These are phyloP conservation scores for Axis porcinus DNA, from an alignment of 2,113 vertebrate species.

Conservation along the genomic window DNA sequence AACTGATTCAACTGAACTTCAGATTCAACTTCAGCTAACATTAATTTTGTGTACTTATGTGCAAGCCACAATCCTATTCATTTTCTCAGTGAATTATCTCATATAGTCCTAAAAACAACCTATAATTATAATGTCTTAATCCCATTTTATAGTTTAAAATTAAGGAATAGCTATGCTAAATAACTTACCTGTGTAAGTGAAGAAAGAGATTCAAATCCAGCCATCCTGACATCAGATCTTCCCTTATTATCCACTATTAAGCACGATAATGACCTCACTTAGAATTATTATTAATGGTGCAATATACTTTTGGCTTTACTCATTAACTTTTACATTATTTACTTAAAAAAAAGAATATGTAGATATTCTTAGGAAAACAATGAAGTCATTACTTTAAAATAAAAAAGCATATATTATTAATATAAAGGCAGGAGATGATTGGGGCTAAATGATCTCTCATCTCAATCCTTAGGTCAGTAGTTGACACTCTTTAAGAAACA, in stretches of 20 bases:
- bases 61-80: background rate
- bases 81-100: background rate
- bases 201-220: background rate
- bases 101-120: background rate
- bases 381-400: background rate
- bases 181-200: background rate
- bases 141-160: background rate
- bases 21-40: background rate
- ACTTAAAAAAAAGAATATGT: background rate
- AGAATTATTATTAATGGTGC: background rate
- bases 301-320: background rate
- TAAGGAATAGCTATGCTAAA: background rate
- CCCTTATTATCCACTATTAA: background rate
- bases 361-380: background rate
- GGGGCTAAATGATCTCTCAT: background rate
- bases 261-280: background rate
- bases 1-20: background rate
- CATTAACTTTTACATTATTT: background rate
- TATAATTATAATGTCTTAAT: background rate
- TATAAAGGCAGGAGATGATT: background rate
- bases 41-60: background rate
- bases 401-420: background rate
- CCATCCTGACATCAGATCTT: background rate
- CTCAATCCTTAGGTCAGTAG: background rate
- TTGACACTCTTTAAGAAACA: background rate